A percentile compares a stretch with the other conserved stretches of the same genome.
Conservation (phyloP, 2,113 vertebrate genomes). For the Jaculus jaculus region DNA sequence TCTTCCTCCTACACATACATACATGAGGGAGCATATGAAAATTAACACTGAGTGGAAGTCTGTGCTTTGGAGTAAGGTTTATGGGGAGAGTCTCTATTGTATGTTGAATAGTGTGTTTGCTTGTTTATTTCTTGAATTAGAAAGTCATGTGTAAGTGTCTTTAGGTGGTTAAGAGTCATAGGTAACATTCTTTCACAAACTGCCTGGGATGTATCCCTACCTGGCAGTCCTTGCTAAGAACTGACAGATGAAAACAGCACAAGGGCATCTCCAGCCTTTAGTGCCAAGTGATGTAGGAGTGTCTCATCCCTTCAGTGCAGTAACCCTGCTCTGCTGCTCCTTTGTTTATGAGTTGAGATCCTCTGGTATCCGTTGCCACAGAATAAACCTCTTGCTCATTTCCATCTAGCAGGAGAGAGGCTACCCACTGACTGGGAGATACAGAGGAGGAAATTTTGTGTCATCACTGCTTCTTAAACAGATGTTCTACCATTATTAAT, state of each 20-base stretch:
- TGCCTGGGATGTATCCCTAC: background rate
- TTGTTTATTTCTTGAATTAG: slow-evolving; percentile 7
- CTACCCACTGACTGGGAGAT: background rate
- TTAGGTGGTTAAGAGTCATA: background rate
- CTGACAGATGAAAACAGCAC: background rate
- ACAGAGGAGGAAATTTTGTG: background rate
- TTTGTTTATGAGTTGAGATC: background rate
- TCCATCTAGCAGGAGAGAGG: background rate
- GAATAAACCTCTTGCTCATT: background rate
- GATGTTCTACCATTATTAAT: background rate
- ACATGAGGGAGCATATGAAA: background rate
- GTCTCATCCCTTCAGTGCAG: background rate
- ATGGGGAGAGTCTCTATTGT: background rate
- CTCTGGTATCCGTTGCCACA: background rate
- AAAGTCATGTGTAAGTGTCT: background rate
- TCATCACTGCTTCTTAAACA: background rate
- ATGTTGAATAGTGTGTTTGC: background rate
- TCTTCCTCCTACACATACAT: background rate
- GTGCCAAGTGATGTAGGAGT: background rate
- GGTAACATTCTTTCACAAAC: background rate
- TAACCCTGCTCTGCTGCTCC: background rate
- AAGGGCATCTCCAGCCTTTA: background rate
- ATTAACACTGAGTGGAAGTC: background rate
- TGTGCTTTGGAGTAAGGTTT: background rate
- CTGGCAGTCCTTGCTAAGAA: background rate